phyloP scores from a whole-genome alignment of 2,113 vertebrate species.

The Tinamus guttatus region DNA sequence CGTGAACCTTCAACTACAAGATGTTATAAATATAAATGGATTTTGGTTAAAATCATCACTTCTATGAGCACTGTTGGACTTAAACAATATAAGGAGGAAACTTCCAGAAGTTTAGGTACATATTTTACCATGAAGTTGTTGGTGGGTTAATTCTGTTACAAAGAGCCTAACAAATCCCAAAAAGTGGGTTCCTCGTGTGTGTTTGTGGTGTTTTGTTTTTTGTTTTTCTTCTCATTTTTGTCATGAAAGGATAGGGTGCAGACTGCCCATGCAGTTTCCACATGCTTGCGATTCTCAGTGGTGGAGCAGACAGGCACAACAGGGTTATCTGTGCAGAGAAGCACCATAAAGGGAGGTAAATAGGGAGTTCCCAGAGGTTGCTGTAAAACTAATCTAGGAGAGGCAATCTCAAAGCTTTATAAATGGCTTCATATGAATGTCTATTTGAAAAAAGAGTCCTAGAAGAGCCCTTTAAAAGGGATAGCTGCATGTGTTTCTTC shows the following conservation, averaged over 20 bases:
- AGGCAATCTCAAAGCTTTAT: constrained; percentile 32
- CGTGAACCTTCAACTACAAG: background rate
- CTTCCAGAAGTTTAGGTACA: background rate
- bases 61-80: background rate
- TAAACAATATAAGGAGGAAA: background rate
- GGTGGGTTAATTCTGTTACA: background rate
- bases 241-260: background rate
- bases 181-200: background rate
- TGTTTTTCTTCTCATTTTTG: too few species aligned
- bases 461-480: background rate
- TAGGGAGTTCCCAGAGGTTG: background rate
- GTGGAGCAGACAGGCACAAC: background rate
- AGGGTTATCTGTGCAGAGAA: background rate
- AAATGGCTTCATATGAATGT: background rate
- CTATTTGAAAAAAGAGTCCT: background rate
- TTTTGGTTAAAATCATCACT: background rate
- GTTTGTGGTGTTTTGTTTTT: background rate
- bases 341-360: background rate
- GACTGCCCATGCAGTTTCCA: background rate
- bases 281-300: background rate
- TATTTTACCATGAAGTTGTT: background rate
- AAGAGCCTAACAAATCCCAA: background rate
- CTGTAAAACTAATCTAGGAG: constrained; percentile 50
- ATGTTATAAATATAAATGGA: background rate
- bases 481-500: background rate